Evolutionary conservation across 2,888 invertebrate genomes (phyloP).

Genomic region (Chrysotoxum bicinctum): DNA sequence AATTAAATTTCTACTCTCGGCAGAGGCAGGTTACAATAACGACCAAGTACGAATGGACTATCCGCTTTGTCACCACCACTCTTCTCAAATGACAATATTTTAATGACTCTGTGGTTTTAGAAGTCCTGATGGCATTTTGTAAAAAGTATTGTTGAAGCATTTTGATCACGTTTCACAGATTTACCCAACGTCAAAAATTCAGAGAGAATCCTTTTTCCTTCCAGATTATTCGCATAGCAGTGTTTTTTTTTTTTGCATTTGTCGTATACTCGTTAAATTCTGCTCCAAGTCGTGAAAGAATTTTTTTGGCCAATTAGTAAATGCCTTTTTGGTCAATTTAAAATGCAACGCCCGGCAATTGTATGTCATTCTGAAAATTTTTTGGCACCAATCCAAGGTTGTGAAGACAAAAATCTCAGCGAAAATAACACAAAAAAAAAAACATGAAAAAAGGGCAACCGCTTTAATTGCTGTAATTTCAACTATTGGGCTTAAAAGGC

Average conservation of each 20-base stretch:
- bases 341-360: constrained; percentile 13
- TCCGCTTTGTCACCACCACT: background rate
- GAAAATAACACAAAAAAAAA: background rate
- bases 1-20: background rate
- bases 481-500: too few relatives aligned
- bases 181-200: background rate
- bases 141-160: background rate
- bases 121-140: background rate
- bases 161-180: constrained; percentile 20
- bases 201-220: background rate
- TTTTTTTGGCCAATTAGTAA: constrained; percentile 18
- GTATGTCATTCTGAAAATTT: constrained; percentile 5
- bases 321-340: constrained; percentile 1
- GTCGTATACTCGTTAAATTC: background rate
- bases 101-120: constrained; percentile 12
- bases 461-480: constrained; percentile 9
- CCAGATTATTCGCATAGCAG: background rate
- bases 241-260: background rate
- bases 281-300: background rate
- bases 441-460: background rate
- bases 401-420: background rate
- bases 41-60: background rate
- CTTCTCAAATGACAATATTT: background rate
- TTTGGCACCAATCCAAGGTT: background rate
- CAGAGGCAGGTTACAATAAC: background rate